Evolutionary conservation across 2,797 vertebrate species (phyloP).

Genomic region (Pantherophis alleghaniensis): DNA sequence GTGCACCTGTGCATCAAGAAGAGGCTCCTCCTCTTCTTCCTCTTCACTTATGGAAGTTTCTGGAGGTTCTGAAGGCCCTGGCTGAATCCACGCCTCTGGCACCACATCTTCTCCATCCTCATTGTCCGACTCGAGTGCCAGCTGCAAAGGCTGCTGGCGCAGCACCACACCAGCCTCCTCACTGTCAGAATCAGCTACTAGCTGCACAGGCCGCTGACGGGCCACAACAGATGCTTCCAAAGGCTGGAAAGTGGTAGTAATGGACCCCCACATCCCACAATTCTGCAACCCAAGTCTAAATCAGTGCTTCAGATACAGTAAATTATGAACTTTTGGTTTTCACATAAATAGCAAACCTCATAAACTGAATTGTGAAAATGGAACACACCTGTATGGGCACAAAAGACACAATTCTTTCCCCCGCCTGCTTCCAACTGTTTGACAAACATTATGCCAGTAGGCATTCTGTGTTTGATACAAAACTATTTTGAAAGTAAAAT

Average conservation of each 20-base stretch:
- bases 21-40: too few species aligned
- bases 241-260: neutral
- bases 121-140: too few species aligned
- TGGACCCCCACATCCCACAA: neutral
- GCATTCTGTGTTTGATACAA: neutral
- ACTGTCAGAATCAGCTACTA: too few species aligned
- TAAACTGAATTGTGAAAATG: neutral
- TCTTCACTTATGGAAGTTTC: too few species aligned
- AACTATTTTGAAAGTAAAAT: conserved; percentile 16
- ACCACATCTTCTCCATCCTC: too few species aligned
- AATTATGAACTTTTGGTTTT: neutral
- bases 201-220: too few species aligned
- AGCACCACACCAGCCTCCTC: too few species aligned
- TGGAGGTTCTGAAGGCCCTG: too few species aligned
- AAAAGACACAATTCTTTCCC: neutral
- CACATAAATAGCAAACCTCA: neutral
- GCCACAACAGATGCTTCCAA: neutral
- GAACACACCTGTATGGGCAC: neutral
- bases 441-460: neutral
- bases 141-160: too few species aligned
- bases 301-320: neutral
- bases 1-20: too few species aligned
- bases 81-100: too few species aligned
- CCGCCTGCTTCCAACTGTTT: neutral
- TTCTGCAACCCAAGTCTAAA: neutral